Conservation (phyloP, 2,888 invertebrate species). For the Drosophila dives region DNA sequence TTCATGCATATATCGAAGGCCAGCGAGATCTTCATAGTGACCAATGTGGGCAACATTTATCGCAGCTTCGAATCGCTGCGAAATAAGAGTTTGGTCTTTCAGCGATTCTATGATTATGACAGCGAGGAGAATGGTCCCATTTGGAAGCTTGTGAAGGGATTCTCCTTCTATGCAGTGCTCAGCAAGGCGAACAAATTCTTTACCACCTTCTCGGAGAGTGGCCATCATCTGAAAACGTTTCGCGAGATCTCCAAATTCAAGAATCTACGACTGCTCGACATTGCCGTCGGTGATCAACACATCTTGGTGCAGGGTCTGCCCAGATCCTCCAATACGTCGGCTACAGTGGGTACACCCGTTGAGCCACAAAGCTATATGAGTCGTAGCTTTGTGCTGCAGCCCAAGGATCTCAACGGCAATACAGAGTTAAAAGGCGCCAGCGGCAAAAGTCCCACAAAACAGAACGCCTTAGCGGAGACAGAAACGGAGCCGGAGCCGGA, state of each 20-base stretch:
- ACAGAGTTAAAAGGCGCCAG: constrained; percentile 44
- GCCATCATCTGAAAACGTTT: constrained; percentile 84
- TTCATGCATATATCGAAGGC: constrained; percentile 84
- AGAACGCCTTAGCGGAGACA: constrained; percentile 42
- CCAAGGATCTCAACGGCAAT: constrained; percentile 66
- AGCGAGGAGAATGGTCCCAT: constrained; percentile 84
- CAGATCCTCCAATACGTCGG: constrained; percentile 73
- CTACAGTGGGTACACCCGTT: constrained; percentile 55
- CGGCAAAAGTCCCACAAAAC: constrained; percentile 56
- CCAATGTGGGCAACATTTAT: constrained; percentile 83
- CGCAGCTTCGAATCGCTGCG: constrained; percentile 83
- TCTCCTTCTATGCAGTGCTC: constrained; percentile 83
- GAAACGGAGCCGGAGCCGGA: constrained; percentile 38
- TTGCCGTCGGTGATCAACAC: constrained; percentile 83
- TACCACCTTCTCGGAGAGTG: constrained; percentile 84
- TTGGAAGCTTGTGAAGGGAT: constrained; percentile 83
- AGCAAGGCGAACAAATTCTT: constrained; percentile 84
- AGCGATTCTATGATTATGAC: constrained; percentile 84
- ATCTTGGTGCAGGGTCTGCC: constrained; percentile 83
- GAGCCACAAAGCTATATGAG: constrained; percentile 68
- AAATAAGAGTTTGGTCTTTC: constrained; percentile 83
- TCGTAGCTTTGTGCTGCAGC: constrained; percentile 73
- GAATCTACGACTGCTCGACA: constrained; percentile 82
- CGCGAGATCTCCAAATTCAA: constrained; percentile 85
- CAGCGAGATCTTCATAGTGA: constrained; percentile 84